Conservation (phyloP, 2,797 vertebrate species). For the Telmatherina bonti region DNA sequence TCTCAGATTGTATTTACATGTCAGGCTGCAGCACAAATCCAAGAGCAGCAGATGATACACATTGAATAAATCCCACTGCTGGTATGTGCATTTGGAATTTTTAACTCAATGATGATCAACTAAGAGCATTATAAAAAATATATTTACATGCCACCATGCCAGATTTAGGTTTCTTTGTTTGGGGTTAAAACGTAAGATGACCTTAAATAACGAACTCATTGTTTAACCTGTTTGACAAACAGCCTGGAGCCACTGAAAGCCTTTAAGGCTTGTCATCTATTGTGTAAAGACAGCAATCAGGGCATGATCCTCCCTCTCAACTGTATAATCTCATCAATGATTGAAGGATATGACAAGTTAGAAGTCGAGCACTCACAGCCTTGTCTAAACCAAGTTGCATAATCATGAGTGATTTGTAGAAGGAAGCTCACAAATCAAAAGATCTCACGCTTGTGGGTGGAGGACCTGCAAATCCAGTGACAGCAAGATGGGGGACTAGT, state of each 20-base stretch:
- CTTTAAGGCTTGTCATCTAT: slow-evolving; percentile 17
- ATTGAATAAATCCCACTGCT: background rate
- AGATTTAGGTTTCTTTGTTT: background rate
- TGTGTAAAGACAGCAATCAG: slow-evolving; percentile 27
- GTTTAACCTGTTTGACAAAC: slow-evolving; percentile 27
- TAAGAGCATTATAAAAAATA: background rate
- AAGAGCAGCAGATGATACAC: background rate
- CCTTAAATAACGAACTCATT: slow-evolving; percentile 45
- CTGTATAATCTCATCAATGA: slow-evolving; percentile 2
- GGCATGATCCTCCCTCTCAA: background rate
- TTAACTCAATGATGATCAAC: background rate
- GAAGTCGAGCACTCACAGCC: background rate
- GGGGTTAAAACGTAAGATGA: background rate
- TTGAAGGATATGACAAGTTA: background rate
- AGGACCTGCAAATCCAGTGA: background rate
- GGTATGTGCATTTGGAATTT: background rate
- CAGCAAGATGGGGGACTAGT: background rate
- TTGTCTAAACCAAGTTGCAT: background rate
- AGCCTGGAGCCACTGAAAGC: slow-evolving; percentile 12
- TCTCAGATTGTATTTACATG: background rate
- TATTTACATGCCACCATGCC: background rate
- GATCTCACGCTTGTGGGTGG: slow-evolving; percentile 1
- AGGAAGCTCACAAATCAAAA: slow-evolving; percentile 11
- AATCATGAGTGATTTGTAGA: background rate
- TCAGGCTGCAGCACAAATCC: background rate